Base-by-base conservation (phyloP, 1,140 invertebrate species). In the Bursaphelenchus mucronatus region DNA sequence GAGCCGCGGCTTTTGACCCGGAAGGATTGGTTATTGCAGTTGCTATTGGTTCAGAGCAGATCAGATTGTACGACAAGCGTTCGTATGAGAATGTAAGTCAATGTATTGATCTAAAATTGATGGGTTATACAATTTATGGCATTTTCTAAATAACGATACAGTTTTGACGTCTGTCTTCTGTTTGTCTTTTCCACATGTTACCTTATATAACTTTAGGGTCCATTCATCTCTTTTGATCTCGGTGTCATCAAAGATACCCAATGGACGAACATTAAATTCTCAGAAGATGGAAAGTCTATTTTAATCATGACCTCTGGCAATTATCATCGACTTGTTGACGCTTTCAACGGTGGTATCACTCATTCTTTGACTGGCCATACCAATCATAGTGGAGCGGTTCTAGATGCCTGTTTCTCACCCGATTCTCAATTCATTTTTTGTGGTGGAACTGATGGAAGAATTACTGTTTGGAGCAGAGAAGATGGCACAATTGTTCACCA, bases 21-120 rank as follows among this genome's bases (percentile, higher is more conserved):
- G 95, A 98, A 83, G 95, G 95, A 11, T 83, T 98, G 0, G 96
- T 98, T 71, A 97, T 99, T 86, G 94, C 94, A 45, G 94, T 93
- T 51, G 95, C 94, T 40, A 90, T 97, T 10, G 97, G 96, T 30
- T 63, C 61, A 3, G 61, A 63, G 10, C 11, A 19, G 56, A 65
- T 63, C 55, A 66, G 63, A 65, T 58, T 63, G 13, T 63, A 63
- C 61, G 61, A 63, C 30, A 30, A 64, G 11, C 61, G 61, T 15
- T 30, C 61, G 13, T 63, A 30, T 9, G 61, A 63, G 57, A 63
- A 63, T 39, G 57, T 50, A 39, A 9, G 54, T 44, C 1, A n/a
- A 44, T 30, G 2, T 46, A 46, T 39, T 41, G 45, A 3, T 3
- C 52, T 41, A 6, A n/a, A n/a, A 44, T 59, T 30, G 30, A 30